Evolutionary conservation across 2,797 vertebrate species (phyloP), one percentile per base, ranked within the genome.

Genomic region (Smutsia gigantea): DNA sequence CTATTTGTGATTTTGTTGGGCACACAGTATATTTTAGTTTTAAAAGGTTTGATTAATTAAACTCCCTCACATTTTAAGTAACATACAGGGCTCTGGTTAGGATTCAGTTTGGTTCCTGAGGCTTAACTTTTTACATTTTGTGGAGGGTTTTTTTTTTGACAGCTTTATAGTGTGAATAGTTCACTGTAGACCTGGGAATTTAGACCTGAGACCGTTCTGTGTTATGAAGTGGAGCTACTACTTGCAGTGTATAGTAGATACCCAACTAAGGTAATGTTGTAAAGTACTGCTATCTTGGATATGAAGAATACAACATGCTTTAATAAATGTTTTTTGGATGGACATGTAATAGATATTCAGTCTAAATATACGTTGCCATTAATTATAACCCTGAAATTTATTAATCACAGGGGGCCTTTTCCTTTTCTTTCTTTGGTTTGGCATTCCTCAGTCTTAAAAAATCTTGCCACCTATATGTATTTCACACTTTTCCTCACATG

Each of bases 1-100:
- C 66, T 81, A 81, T n/a, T 42, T 91, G 27, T 42, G 39, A 66
- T 81, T 88, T 95, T 74, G 5, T 66, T 82, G 25, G 53, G 23
- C 9, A 89, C 4, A 64, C 57, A 96, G 83, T 75, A 42, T 94
- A 84, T 97, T 95, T 96, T 98, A 97, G 92, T 98, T 97, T 97
- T 94, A 95, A 98, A 90, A 77, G 27, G 72, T 97, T 98, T 97
- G 96, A 77, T 97, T 97, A 96, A 97, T 97, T 83, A 97, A 97
- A 95, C 92, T 97, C 96, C 94, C 98, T 98, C 97, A 97, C 13
- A 89, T 91, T 96, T 98, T 98, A 96, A 85, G 49, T 97, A 89
- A 83, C 34, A 88, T 95, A 19, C 21, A 96, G 75, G 94, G n/a
- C n/a, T 94, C 42, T 94, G 59, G 46, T 94, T 97, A 72, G 75